Base-by-base conservation (phyloP, 1,140 invertebrate species). In the Pissodes strobi region DNA sequence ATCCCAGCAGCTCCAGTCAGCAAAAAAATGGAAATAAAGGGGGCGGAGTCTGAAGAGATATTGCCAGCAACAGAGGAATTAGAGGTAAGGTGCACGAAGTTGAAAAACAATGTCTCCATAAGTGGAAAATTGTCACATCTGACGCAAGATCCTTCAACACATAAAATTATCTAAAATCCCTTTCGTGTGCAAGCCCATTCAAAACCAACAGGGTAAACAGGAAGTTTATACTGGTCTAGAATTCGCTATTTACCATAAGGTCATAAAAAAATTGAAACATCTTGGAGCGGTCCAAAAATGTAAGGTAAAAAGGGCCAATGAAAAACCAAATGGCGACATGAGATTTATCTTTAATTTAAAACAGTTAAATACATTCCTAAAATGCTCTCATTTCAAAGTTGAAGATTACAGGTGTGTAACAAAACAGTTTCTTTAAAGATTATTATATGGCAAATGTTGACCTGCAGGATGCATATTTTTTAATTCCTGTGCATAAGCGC, bases 331-430 rank as follows among this genome's bases (percentile, higher is more conserved):
- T 21, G 66, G 71, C 0, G 61, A 66, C 0, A 57, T 59, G 23
- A 34, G 72, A 3, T 72, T 74, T 57, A 68, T 73, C 39, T 46
- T 73, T 3, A 72, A 70, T 45, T 49, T 72, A 2, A 70, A 73
- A 57, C 9, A 66, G 5, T 53, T 74, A 19, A 72, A 72, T 63
- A 13, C 13, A 37, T 69, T 58, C 38, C 49, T 70, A 15, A 18
- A 51, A 13, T 45, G 52, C 17, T 56, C 57, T 9, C 68, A 74
- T 46, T 73, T 74, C 48, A 72, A 74, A 57, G 37, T 74, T 9
- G 63, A 72, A 37, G 67, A 74, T 46, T 69, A 61, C 58, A 60
- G 67, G 23, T 67, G 63, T 34, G 68, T 55, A 19, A 48, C 51
- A 9, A 64, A 58, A 3, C 27, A 72, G n/a, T 10, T 67, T 74